Conservation (phyloP, 2,113 vertebrate species). For the Sterna hirundo region DNA sequence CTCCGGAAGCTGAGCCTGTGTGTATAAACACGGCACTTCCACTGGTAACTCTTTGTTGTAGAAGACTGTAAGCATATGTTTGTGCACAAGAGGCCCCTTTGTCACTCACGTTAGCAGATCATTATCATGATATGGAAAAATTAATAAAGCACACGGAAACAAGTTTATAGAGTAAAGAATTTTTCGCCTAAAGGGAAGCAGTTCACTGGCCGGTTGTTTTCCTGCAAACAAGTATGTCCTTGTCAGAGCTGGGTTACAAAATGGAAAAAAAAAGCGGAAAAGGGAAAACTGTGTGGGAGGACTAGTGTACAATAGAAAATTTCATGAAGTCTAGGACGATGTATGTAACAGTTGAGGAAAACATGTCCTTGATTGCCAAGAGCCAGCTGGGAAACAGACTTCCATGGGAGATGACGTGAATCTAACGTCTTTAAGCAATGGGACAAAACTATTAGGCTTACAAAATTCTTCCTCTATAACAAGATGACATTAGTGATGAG, state of each 20-base stretch:
- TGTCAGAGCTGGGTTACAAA: neutral
- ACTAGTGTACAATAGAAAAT: neutral
- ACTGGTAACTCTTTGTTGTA: neutral
- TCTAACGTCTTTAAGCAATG: accelerated
- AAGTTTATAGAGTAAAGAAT: neutral
- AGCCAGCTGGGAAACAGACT: neutral
- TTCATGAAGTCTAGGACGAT: neutral
- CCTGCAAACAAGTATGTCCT: neutral
- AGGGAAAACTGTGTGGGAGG: neutral
- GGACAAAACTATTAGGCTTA: neutral
- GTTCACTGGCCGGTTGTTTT: neutral
- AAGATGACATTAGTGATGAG: neutral
- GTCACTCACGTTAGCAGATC: neutral
- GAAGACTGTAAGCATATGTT: neutral
- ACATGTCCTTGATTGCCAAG: neutral
- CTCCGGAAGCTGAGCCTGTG: neutral
- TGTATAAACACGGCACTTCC: neutral
- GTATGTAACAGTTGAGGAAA: neutral
- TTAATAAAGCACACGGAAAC: neutral
- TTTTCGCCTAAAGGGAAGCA: neutral
- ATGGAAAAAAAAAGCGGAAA: neutral
- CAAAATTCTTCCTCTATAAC: neutral
- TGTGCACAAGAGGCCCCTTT: neutral
- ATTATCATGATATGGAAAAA: neutral
- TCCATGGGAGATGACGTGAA: neutral